A percentile compares a stretch with the other conserved stretches of the same genome.
phyloP scores from a whole-genome alignment of 2,888 invertebrate genomes.

The Sinohyriopsis cumingii region DNA sequence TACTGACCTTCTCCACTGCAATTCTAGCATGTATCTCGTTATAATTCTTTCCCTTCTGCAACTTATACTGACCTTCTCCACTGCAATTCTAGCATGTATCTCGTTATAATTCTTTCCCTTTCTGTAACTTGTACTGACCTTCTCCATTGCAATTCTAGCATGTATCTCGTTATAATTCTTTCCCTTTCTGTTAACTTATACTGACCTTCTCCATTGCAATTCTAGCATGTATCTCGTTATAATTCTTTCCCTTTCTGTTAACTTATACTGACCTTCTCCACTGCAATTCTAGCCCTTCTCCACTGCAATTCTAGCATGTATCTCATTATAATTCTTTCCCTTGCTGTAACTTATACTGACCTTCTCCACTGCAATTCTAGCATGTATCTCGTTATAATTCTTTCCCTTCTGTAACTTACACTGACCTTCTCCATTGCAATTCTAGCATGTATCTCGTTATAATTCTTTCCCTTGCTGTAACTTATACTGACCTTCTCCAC shows the following conservation, averaged over 20 bases:
- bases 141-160: constrained; percentile 96
- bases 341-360: constrained; percentile 50
- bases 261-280: constrained; percentile 82
- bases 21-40: constrained; percentile 98
- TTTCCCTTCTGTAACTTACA: too few species aligned
- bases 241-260: too few species aligned
- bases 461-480: too few species aligned
- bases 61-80: constrained; percentile 82
- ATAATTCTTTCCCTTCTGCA: too few species aligned
- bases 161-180: constrained; percentile 99
- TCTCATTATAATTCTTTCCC: too few species aligned
- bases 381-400: constrained; percentile 99
- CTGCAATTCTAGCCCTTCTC: constrained; percentile 96
- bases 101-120: too few species aligned
- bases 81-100: constrained; percentile 96
- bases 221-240: constrained; percentile 98
- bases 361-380: constrained; percentile 96
- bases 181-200: too few species aligned
- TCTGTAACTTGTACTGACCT: constrained; percentile 71
- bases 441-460: constrained; percentile 98
- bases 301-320: constrained; percentile 96
- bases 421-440: constrained; percentile 91
- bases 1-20: constrained; percentile 86
- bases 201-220: constrained; percentile 91
- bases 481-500: constrained; percentile 82